Conservation (phyloP, 2,888 invertebrate species). For the Desoria tigrina region DNA sequence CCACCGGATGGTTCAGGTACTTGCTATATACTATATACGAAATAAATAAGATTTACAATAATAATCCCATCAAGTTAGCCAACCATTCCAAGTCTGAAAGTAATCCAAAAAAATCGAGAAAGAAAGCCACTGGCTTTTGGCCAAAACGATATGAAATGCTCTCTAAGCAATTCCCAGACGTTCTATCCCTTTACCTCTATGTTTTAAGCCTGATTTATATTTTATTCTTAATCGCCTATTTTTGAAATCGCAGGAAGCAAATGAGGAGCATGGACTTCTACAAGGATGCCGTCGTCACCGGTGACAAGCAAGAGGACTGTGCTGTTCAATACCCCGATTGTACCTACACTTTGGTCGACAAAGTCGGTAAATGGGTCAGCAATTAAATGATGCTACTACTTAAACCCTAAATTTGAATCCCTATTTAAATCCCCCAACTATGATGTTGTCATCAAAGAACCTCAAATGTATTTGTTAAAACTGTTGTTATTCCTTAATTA, state of each 20-base stretch:
- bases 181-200: too few species aligned
- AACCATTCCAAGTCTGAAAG: neutral
- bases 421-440: constrained; percentile 15
- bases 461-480: constrained; percentile 23
- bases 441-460: constrained; percentile 16
- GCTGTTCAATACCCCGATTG: constrained; percentile 51
- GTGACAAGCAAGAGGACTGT: constrained; percentile 53
- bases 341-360: constrained; percentile 54
- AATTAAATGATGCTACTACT: constrained; percentile 34
- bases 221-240: neutral
- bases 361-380: constrained; percentile 54
- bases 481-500: constrained; percentile 16
- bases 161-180: too few species aligned
- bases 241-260: constrained; percentile 51
- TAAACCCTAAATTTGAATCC: neutral
- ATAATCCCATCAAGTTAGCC: too few species aligned
- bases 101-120: neutral
- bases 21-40: neutral
- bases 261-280: constrained; percentile 55
- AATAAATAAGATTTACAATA: neutral
- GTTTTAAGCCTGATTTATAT: neutral
- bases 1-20: constrained; percentile 54
- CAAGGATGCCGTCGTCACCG: constrained; percentile 53
- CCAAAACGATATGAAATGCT: too few species aligned
- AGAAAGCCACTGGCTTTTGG: too few species aligned